These are phyloP conservation scores for Thamnaconus septentrionalis DNA, from an alignment of 2,113 vertebrate species.

Conservation along the genomic window DNA sequence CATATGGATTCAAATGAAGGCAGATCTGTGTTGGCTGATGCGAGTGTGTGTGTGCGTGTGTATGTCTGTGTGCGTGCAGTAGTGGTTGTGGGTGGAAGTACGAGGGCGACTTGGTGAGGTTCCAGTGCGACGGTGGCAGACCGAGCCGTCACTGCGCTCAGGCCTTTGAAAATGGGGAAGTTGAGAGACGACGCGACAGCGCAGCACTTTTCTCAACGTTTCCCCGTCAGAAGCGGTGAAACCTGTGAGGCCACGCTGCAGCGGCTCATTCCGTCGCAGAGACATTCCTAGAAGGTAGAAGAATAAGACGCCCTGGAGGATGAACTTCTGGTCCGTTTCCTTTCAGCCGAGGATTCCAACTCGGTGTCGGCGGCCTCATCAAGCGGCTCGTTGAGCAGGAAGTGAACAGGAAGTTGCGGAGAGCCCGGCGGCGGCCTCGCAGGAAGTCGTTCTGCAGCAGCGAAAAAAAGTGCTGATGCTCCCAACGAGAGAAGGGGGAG, in stretches of 20 bases:
- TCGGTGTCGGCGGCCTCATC: constrained; percentile 3
- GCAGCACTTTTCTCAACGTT: no score
- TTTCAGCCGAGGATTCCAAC: neutral
- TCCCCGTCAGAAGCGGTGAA: no score
- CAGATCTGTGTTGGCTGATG: neutral
- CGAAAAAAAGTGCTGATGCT: constrained; percentile 44
- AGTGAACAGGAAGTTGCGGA: constrained; percentile 49
- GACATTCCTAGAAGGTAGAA: neutral
- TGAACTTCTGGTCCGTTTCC: neutral
- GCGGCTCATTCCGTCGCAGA: neutral
- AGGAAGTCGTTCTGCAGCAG: constrained; percentile 72
- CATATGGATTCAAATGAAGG: constrained; percentile 33
- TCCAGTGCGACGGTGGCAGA: neutral
- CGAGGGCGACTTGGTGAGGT: no score
- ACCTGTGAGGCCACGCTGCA: no score
- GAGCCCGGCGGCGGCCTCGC: constrained; percentile 35
- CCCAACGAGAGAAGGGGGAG: constrained; percentile 11
- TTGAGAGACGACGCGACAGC: no score
- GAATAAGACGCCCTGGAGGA: neutral
- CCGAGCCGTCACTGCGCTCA: no score
- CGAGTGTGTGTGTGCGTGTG: constrained; percentile 10
- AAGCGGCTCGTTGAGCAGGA: constrained; percentile 43
- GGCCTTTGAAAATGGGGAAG: no score
- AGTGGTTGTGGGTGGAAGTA: neutral
- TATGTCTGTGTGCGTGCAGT: neutral